Base-by-base conservation (phyloP, 2,888 invertebrate species). In the Oxycera nigricornis region DNA sequence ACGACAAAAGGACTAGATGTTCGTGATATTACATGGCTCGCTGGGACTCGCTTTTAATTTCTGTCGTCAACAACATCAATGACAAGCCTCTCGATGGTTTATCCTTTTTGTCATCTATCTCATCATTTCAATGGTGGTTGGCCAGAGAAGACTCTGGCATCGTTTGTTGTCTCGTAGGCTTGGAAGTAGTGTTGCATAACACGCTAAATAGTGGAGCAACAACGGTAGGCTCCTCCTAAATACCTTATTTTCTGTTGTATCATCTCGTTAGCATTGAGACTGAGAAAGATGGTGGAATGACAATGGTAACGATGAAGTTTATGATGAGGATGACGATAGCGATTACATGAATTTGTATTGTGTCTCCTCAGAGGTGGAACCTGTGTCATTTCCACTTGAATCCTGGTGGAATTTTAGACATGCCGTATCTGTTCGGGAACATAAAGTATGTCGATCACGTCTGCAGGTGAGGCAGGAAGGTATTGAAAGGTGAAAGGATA, bases 281-380 rank as follows among this genome's bases (percentile, higher is more conserved):
- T 17, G 17, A 46, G 17, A 46, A 46, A 46, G 46, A 46, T n/a
- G 46, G 46, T 46, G 4, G 46, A 28, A 28, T 57, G 57, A 26
- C 57, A 57, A 26, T 55, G 57, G 28, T 57, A 26, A 57, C 28
- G 24, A 57, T 57, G 57, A 57, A 57, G 57, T 57, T 57, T 26
- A 57, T 57, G 57, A 26, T 46, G 46, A 46, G 24, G 57, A 57
- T 57, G 57, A 57, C 28, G 57, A 57, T 57, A 57, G 57, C 28
- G 57, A 57, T 57, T 57, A 57, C 24, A 57, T 26, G 14, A 57
- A 57, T 57, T n/a, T 57, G 26, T 57, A 57, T 57, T 57, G 57
- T 26, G 46, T 46, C n/a, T 26, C 57, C 28, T 6, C 11, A 2
- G 55, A 28, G 24, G 3, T 14, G 28, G 26, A 57, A 9, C 9